Base-by-base conservation (phyloP, 2,113 vertebrate species). In the Osmerus eperlanus region DNA sequence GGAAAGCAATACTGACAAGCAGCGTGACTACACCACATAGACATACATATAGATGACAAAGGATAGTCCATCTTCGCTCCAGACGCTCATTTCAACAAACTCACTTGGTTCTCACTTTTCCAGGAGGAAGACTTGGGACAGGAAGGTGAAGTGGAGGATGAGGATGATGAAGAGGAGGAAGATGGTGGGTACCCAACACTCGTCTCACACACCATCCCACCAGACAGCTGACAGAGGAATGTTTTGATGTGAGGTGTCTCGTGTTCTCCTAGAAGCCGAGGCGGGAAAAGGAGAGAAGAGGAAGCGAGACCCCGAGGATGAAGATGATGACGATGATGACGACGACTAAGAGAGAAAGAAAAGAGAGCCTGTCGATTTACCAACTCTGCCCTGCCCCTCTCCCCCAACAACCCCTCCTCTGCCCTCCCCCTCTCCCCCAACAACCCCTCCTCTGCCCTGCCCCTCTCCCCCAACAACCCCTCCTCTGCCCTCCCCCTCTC, bases 301-400 rank as follows among this genome's bases (percentile, higher is more conserved):
- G 83, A 96, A 96, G 94, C 90, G 94, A 90, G 95, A 95, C 54
- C 89, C 91, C 63, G 95, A 96, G 15, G 95, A 97, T 18, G 94
- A 96, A 71, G 95, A 95, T 0, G 93, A 94, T 0, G 93, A 94
- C 28, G 94, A 96, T 0, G 94, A 95, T n/a, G 93, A 95, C 72
- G 90, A 90, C 68, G 86, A 93, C 78, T 91, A 88, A 88, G 75
- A 87, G 82, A 80, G 68, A 81, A 79, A 73, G 75, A 83, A 81
- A 79, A 84, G 56, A 80, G 78, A 84, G 81, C 88, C 80, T 77
- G 81, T 86, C 81, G 76, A 88, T 87, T 89, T 84, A 76, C 84
- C 85, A 75, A 77, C 41, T 75, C 70, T 7, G 32, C 32, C 32
- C 7, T 6, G 4, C 32, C 32, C 65, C 65, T 64, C 68, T 74